Evolutionary conservation across 2,113 vertebrate genomes (phyloP), one percentile per base, ranked within the genome.

Genomic region (Synchiropus splendidus): DNA sequence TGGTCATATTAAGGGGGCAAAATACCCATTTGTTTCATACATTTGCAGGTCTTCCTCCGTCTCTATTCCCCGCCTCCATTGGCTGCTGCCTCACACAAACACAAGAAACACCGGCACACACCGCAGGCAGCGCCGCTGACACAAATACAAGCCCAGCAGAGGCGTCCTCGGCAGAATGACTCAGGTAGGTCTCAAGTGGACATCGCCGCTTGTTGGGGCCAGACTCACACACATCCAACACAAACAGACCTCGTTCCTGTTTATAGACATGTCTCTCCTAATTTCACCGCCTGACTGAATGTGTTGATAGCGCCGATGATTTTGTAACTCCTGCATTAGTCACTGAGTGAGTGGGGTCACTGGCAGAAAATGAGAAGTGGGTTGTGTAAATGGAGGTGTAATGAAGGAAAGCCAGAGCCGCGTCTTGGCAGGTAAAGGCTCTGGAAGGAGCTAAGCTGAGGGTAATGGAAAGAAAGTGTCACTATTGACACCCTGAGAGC

Each of bases 381-480:
- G 67, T 40, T 9, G 9, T 42, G 57, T 34, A 50, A 63, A 60
- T 4, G 8, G 39, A 57, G 35, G 18, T 32, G 42, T 54, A 61
- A 70, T 51, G 51, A 60, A 56, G 52, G 36, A 56, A 51, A 12
- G 39, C 1, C 27, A 31, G 31, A 63, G 64, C 42, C 54, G 40
- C 36, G 48, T 32, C 13, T 45, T 14, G 11, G 42, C 54, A 42
- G 42, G 67, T 58, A 48, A 68, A 64, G 61, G 47, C 58, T 53
- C 14, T 39, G 41, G 54, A 59, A 48, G 54, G 48, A 58, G 51
- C 50, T 59, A 64, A 71, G 53, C 42, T 72, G 61, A 11, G 50
- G 60, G 57, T 79, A 77, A 82, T 79, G 70, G 77, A 75, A 63
- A 75, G 59, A 66, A 69, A 64, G 57, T 75, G 70, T 72, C 72